Evolutionary conservation across 2,797 vertebrate genomes (phyloP).

Genomic region (Argya squamiceps): DNA sequence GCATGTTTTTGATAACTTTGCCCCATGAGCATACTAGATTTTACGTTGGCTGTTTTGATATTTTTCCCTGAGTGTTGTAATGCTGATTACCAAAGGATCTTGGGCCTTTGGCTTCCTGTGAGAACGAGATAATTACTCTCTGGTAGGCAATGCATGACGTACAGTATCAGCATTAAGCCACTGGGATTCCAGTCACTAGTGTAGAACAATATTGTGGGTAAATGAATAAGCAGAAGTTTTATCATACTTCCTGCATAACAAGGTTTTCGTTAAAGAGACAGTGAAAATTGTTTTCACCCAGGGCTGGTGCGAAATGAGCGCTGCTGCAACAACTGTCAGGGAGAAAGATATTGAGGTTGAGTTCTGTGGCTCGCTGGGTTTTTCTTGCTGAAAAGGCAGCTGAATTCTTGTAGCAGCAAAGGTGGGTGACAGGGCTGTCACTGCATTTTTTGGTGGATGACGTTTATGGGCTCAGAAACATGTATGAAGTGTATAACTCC

Average conservation of each 20-base stretch:
- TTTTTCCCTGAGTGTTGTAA: slow-evolving; percentile 30
- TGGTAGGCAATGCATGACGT: slow-evolving; percentile 48
- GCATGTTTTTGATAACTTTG: slow-evolving; percentile 12
- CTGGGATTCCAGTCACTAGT: slow-evolving; percentile 58
- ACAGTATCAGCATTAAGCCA: slow-evolving; percentile 44
- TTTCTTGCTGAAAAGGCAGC: not conserved
- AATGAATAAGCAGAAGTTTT: slow-evolving; percentile 72
- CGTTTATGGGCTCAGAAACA: not conserved
- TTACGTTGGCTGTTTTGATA: slow-evolving; percentile 14
- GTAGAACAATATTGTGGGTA: slow-evolving; percentile 67
- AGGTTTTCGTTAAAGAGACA: slow-evolving; percentile 51
- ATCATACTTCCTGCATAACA: slow-evolving; percentile 65
- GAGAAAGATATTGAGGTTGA: not conserved
- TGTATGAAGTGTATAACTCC: not conserved
- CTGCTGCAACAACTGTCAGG: accelerated
- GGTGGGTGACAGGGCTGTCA: not conserved
- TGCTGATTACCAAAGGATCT: slow-evolving; percentile 51
- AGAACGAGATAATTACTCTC: slow-evolving; percentile 67
- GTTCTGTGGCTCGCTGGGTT: not conserved
- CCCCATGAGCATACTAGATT: slow-evolving; percentile 12
- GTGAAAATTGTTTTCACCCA: not conserved
- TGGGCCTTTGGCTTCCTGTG: slow-evolving; percentile 65
- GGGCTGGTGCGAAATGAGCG: not conserved
- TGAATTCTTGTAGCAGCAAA: not conserved
- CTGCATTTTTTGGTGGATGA: not conserved